Conservation (phyloP, 2,888 invertebrate genomes). For the Idaea biselata region DNA sequence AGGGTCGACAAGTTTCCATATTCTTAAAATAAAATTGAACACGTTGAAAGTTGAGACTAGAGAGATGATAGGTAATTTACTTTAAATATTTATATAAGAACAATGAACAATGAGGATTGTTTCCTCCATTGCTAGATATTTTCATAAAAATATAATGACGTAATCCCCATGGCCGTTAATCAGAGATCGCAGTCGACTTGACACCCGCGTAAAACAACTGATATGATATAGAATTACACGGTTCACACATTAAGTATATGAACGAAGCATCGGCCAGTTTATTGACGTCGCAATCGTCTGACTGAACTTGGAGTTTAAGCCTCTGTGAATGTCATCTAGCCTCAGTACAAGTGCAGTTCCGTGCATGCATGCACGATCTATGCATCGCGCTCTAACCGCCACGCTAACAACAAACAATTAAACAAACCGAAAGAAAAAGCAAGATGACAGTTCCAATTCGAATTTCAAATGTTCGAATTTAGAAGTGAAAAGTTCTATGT, state of each 20-base stretch:
- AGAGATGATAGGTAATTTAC: constrained; percentile 26
- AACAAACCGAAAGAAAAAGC: constrained; percentile 26
- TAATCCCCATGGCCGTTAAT: constrained; percentile 23
- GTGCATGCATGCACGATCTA: constrained; percentile 61
- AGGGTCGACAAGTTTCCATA: no score
- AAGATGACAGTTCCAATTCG: constrained; percentile 53
- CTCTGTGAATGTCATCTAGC: constrained; percentile 75
- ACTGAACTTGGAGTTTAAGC: constrained; percentile 74
- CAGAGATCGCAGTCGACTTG: constrained; percentile 13
- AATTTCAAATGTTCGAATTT: constrained; percentile 59
- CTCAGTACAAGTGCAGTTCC: constrained; percentile 69
- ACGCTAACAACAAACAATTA: constrained; percentile 31
- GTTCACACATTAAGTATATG: constrained; percentile 46
- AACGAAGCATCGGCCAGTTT: constrained; percentile 57
- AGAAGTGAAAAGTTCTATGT: constrained; percentile 55
- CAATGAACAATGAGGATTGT: constrained; percentile 39
- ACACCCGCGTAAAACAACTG: constrained; percentile 17
- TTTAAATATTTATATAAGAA: constrained; percentile 29
- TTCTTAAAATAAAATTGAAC: no score
- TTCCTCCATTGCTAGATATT: constrained; percentile 34
- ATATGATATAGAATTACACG: constrained; percentile 59
- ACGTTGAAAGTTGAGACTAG: constrained; percentile 18
- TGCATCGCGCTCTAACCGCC: constrained; percentile 35
- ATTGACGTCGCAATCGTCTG: constrained; percentile 70
- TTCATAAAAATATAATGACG: constrained; percentile 37